Evolutionary conservation across 1,140 invertebrate species (phyloP), one percentile per base, ranked within the genome.

Genomic region (Oreohelix idahoensis): DNA sequence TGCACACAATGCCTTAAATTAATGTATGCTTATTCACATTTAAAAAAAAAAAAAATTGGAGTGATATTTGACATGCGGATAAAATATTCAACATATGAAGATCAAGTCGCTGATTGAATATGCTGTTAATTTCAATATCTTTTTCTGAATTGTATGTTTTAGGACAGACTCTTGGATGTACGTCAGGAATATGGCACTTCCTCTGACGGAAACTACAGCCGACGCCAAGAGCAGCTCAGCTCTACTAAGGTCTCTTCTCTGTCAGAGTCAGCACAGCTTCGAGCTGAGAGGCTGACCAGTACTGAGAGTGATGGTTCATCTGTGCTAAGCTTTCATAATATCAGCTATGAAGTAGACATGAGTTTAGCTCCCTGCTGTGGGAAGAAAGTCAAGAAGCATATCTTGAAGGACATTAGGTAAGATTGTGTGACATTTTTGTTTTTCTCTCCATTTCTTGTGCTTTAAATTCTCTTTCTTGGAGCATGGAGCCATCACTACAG

Each of bases 321-420:
- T 74, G 26, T 77, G 58, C 58, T 79, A 10, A 39, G 32, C 17
- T 63, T 63, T 45, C 77, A 79, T 45, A 66, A 66, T 39, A 79
- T 79, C 51, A 79, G 36, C 35, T 79, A 79, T 79, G 58, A 63
- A 26, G 77, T 79, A 35, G 77, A 79, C 45, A 53, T 79, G 58
- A 79, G 45, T 23, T n/a, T 38, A n/a, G 11, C 51, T 20, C 39
- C 49, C 36, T 77, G 75, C 77, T 79, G 51, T 53, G 77, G 77
- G 51, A 69, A 26, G n/a, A 69, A 5, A 63, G 53, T 66, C 32
- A 79, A 79, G 58, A 79, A 79, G 53, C 77, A 79, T 23, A 79
- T 79, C 26, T 69, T 79, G 58, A 79, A 79, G 26, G 77, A 79
- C 45, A 53, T 79, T 20, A 79, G 32, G 77, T 79, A 69, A 79